Conservation (phyloP, 2,888 invertebrate genomes). For the Himalopsyche japonica region DNA sequence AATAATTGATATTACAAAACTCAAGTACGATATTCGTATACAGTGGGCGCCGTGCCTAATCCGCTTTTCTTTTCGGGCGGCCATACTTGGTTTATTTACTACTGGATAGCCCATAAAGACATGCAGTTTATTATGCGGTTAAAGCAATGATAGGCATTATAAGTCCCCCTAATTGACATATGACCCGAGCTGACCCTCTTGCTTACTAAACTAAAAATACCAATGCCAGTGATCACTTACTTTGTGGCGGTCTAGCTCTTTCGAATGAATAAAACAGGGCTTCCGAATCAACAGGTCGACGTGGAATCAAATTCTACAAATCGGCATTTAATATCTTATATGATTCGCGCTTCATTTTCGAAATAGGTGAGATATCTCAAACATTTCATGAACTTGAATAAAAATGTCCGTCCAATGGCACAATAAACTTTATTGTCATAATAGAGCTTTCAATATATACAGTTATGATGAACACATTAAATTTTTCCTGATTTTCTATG, state of each 20-base stretch:
- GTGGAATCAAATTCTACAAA: too few species aligned
- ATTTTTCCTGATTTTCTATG: too few species aligned
- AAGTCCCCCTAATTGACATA: slow-evolving; percentile 35
- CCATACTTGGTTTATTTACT: not conserved
- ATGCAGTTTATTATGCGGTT: slow-evolving; percentile 14
- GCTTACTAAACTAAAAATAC: slow-evolving; percentile 7
- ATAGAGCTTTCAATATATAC: too few species aligned
- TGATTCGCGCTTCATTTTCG: too few species aligned
- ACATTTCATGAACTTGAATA: too few species aligned
- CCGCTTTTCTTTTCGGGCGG: not conserved
- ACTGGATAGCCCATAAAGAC: not conserved
- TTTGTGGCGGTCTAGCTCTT: not conserved
- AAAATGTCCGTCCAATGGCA: too few species aligned
- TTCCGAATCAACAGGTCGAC: not conserved
- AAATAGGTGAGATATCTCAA: too few species aligned
- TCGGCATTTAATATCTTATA: too few species aligned
- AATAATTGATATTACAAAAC: not conserved
- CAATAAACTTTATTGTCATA: too few species aligned
- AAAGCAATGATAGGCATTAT: slow-evolving; percentile 32
- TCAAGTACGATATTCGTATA: not conserved
- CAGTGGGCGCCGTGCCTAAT: not conserved
- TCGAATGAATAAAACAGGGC: not conserved
- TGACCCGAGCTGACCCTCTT: slow-evolving; percentile 26
- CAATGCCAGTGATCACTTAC: slow-evolving; percentile 1
- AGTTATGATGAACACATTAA: too few species aligned